These are phyloP conservation scores for Drosophila rellima DNA, from an alignment of 2,888 invertebrate species.

Conservation along the genomic window DNA sequence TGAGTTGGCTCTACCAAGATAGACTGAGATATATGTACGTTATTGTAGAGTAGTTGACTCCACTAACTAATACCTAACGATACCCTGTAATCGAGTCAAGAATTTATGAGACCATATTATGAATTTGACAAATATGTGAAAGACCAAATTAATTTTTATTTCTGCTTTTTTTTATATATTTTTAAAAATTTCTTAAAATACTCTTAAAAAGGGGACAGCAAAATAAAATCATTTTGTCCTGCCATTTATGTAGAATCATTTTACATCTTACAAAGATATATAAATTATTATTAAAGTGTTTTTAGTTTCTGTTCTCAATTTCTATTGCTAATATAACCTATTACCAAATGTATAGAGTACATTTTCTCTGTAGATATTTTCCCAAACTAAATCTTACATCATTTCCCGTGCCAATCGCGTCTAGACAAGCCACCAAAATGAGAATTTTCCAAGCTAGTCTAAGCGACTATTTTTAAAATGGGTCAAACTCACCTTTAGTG, in stretches of 20 bases:
- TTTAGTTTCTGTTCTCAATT: neutral
- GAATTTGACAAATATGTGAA: too few species aligned
- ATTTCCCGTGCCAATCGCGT: neutral
- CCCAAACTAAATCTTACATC: slow-evolving; percentile 1
- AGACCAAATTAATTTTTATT: too few species aligned
- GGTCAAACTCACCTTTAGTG: slow-evolving; percentile 76
- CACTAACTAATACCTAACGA: neutral
- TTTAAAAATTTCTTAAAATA: too few species aligned
- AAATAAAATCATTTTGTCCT: too few species aligned
- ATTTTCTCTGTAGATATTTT: neutral
- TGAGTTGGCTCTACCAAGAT: neutral
- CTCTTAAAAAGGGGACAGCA: too few species aligned
- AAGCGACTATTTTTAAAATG: slow-evolving; percentile 31
- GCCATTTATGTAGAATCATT: too few species aligned
- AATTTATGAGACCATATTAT: neutral
- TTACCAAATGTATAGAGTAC: neutral
- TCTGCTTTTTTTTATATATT: too few species aligned
- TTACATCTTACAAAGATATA: too few species aligned
- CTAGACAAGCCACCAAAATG: slow-evolving; percentile 12
- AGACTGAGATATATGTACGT: neutral
- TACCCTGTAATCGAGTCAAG: too few species aligned
- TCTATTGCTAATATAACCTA: neutral
- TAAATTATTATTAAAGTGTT: too few species aligned
- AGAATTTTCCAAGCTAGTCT: slow-evolving; percentile 3
- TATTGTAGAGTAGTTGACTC: neutral